Evolutionary conservation across 2,113 vertebrate genomes (phyloP).

Genomic region (Tachycineta bicolor): DNA sequence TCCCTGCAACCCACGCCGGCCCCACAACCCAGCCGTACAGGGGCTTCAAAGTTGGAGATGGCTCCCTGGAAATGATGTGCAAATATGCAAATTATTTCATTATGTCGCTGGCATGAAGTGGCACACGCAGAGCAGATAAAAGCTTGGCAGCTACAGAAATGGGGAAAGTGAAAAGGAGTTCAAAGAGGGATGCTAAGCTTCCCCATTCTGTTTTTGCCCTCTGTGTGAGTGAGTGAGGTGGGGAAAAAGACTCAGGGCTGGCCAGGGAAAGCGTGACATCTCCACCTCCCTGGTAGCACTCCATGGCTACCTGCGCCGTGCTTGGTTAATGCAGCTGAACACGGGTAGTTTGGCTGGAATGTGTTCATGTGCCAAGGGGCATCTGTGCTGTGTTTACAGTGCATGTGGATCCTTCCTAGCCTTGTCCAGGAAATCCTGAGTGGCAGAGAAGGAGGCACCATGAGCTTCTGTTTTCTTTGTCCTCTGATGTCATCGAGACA

Average conservation of each 20-base stretch:
- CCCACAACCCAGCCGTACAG: rapidly evolving
- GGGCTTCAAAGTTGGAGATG: neutral
- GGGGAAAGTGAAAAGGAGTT: neutral
- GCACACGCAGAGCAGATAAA: neutral
- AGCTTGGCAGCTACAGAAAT: constrained; percentile 21
- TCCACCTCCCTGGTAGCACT: neutral
- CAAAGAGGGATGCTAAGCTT: neutral
- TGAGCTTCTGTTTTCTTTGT: neutral
- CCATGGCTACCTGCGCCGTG: neutral
- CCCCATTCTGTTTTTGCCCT: neutral
- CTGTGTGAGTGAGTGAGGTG: rapidly evolving
- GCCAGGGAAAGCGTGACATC: neutral
- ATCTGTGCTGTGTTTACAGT: neutral
- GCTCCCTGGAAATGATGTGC: neutral
- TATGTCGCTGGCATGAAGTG: constrained; percentile 4
- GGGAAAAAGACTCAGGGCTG: neutral
- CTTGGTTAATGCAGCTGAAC: neutral
- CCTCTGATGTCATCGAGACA: too few relatives aligned
- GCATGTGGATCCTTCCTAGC: neutral
- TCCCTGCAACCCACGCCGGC: rapidly evolving
- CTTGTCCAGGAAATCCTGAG: neutral
- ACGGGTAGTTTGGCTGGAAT: neutral
- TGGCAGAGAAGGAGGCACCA: neutral
- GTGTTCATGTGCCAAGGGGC: neutral
- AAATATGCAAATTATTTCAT: constrained; percentile 35